Conservation (phyloP, 2,888 invertebrate genomes). For the Rhagium mordax region DNA sequence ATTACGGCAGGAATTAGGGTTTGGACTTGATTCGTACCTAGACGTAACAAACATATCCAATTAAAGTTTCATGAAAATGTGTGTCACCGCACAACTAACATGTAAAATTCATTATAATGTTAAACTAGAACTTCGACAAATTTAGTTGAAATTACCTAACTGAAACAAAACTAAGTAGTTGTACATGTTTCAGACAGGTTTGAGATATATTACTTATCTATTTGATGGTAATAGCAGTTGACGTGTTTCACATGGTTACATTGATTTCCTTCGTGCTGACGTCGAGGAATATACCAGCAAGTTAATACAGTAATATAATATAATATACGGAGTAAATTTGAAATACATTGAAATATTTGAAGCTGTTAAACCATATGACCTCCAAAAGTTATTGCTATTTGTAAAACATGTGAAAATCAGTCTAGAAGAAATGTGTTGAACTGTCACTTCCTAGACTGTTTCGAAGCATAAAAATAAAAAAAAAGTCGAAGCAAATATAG, state of each 20-base stretch:
- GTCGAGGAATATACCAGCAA: not conserved
- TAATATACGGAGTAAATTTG: no score
- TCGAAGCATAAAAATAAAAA: no score
- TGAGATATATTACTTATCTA: not conserved
- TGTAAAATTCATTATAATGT: not conserved
- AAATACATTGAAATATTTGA: no score
- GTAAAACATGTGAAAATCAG: no score
- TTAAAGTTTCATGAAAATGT: not conserved
- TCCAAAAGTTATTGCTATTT: no score
- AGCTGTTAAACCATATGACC: no score
- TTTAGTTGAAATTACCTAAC: conserved; percentile 19
- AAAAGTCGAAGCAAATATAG: no score
- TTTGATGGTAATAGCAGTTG: conserved; percentile 8
- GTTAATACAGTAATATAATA: no score
- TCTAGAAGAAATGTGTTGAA: no score
- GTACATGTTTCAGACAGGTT: conserved; percentile 19
- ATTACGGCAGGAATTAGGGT: no score
- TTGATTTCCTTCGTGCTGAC: conserved; percentile 3
- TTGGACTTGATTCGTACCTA: no score
- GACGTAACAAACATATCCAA: not conserved
- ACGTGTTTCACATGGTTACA: conserved; percentile 17
- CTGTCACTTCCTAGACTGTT: no score
- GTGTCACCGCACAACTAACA: not conserved
- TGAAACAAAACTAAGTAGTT: conserved; percentile 25
- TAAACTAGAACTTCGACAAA: conserved; percentile 21